Conservation (phyloP, 2,888 invertebrate species). For the Aricia artaxerxes region DNA sequence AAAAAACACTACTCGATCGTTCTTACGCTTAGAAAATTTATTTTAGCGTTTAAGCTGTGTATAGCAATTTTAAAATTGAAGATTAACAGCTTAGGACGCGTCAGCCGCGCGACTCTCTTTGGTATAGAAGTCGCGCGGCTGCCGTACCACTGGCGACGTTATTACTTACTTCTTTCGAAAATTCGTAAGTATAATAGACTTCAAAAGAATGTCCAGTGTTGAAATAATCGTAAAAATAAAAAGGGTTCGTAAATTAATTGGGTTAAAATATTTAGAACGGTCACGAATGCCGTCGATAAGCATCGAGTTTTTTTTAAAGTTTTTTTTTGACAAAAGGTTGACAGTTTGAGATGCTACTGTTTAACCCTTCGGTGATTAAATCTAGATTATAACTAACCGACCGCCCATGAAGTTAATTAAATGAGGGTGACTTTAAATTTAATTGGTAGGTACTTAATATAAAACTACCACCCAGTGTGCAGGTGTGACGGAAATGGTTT, state of each 20-base stretch:
- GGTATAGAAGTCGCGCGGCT: too few species aligned
- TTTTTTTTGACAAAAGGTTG: neutral
- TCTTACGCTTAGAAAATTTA: too few species aligned
- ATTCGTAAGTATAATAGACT: neutral
- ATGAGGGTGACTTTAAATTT: conserved; percentile 6
- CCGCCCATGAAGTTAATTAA: conserved; percentile 8
- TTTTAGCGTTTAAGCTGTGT: too few species aligned
- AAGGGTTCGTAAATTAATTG: conserved; percentile 10
- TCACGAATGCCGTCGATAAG: conserved; percentile 19
- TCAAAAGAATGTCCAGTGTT: neutral
- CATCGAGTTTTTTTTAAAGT: neutral
- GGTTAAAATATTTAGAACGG: conserved; percentile 25
- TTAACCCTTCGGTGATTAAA: conserved; percentile 20
- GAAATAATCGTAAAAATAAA: conserved; percentile 24
- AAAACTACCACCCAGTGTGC: neutral
- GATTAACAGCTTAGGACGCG: too few species aligned
- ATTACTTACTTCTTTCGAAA: neutral
- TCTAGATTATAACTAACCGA: conserved; percentile 1
- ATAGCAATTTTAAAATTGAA: too few species aligned
- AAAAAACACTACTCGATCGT: too few species aligned
- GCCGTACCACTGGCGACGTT: too few species aligned
- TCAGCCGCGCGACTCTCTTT: too few species aligned
- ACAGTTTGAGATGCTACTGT: conserved; percentile 29
- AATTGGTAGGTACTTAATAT: conserved; percentile 10
- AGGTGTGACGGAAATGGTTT: conserved; percentile 19